Base-by-base conservation (phyloP, 2,888 invertebrate genomes). In the Erpobdella octoculata region DNA sequence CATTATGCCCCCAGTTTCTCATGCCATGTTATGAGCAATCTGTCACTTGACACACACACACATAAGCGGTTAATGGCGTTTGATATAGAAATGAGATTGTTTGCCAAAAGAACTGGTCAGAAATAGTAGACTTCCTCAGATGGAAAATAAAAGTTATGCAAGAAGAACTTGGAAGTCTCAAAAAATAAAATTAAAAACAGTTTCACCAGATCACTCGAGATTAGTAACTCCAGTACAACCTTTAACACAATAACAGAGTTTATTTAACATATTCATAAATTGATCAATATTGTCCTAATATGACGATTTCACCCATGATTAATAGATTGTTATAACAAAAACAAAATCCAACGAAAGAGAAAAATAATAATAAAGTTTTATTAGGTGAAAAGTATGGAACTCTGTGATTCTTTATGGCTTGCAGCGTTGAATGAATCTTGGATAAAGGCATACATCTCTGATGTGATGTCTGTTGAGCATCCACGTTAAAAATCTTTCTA, bases 401-500 rank as follows among this genome's bases (percentile, higher is more conserved):
- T n/a, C n/a, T n/a, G n/a, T n/a, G n/a, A n/a, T n/a, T n/a, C n/a
- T 18, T 80, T 79, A 87, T 53, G 87, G 86, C 71, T 80, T 91
- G 85, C 97, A 98, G 79, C 98, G 89, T 78, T 93, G 93, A 71
- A 96, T 86, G 86, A 95, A 98, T 74, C 98, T 88, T 66, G 98
- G 98, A 85, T 98, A 99, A 59, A 98, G 88, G 79, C 94, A 94
- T 41, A 94, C 96, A 80, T 98, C 98, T 75, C 98, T 88, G 81
- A 99, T 97, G 85, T 98, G 97, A 82, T 93, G 89, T 71, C 96
- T 87, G 83, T 92, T 91, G 41, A 96, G 88, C 71, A 99, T 84
- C 97, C 97, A 99, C 84, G 97, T 97, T 18, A 97, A 86, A 85
- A 97, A 95, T 66, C 98, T 87, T 85, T 99, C 98, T 78, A 99